Base-by-base conservation (phyloP, 2,113 vertebrate genomes). In the Nannobrachium achirus region DNA sequence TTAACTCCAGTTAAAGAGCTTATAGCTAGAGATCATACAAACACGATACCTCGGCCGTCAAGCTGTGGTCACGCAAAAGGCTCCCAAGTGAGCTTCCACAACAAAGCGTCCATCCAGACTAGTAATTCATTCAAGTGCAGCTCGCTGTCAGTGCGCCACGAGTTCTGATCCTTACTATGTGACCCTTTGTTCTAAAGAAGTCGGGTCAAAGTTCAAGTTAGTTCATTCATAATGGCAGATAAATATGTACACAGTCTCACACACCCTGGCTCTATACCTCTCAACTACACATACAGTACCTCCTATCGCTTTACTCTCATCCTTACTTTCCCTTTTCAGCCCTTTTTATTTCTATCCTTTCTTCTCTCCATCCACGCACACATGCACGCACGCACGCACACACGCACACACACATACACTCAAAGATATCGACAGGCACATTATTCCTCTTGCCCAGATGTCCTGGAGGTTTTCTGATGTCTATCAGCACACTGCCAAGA, bases 51-150 rank as follows among this genome's bases (percentile, higher is more conserved):
- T 40, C 56, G 8, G 63, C 25, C 6, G 25, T 1, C 25, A 33
- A 33, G 25, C 25, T 71, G 73, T 75, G 73, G 71, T 77, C 71
- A 78, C 33, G 49, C 49, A 61, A 60, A 53, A 20, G 48, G 56
- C 61, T 67, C 45, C 1, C 16, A 9, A 56, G 9, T 53, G 49
- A 80, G 73, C 79, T 55, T 63, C 9, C n/a, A 10, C 50, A 75
- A 74, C 16, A 8, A 0, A 41, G 19, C 41, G 15, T 18, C 66
- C n/a, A 69, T 51, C 33, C 15, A n/a, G 33, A 67, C 64, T n/a
- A n/a, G 45, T 50, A 33, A 73, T 73, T 56, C 57, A 56, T 45
- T 76, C 16, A 73, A 69, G 46, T 8, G 6, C 48, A 69, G 53
- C 46, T 66, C 18, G 18, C 18, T 19, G 13, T 53, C 40, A 44